phyloP scores from a whole-genome alignment of 2,113 vertebrate species.

The Nothobranchius furzeri region DNA sequence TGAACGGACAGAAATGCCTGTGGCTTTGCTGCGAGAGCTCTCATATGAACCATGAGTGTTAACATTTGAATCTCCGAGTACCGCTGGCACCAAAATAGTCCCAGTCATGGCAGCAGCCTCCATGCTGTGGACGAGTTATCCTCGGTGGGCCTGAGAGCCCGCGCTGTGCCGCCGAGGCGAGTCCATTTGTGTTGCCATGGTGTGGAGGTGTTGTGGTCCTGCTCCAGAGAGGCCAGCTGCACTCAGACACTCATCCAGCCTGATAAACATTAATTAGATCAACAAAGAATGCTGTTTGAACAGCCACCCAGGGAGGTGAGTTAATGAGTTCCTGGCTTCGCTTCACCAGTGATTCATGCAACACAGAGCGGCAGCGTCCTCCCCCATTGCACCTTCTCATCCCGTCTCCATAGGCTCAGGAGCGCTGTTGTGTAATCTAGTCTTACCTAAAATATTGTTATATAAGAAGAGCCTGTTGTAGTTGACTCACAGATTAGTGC shows the following conservation, averaged over 20 bases:
- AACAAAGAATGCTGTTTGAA: conserved; percentile 61
- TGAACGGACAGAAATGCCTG: conserved; percentile 10
- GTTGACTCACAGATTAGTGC: conserved; percentile 14
- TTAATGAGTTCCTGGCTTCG: conserved; percentile 69
- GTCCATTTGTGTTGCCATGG: conserved; percentile 8
- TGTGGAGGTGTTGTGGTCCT: neutral
- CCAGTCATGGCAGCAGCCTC: conserved; percentile 12
- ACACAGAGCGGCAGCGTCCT: conserved; percentile 40
- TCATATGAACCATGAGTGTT: conserved; percentile 44
- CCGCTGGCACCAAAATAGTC: conserved; percentile 10
- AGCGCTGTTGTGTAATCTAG: conserved; percentile 61
- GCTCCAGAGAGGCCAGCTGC: conserved; percentile 34
- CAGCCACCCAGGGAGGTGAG: conserved; percentile 66
- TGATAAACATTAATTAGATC: conserved; percentile 68
- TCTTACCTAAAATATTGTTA: conserved; percentile 59
- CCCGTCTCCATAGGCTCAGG: conserved; percentile 41
- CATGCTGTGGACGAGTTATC: conserved; percentile 16
- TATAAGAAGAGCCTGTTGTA: conserved; percentile 34
- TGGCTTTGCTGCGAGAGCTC: conserved; percentile 31
- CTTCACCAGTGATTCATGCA: conserved; percentile 63
- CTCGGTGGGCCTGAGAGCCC: neutral
- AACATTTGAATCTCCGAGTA: conserved; percentile 35
- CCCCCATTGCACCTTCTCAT: conserved; percentile 49
- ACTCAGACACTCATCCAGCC: conserved; percentile 28
- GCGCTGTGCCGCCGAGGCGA: neutral